Evolutionary conservation across 2,888 invertebrate species (phyloP).

Genomic region (Tinea pellionella): DNA sequence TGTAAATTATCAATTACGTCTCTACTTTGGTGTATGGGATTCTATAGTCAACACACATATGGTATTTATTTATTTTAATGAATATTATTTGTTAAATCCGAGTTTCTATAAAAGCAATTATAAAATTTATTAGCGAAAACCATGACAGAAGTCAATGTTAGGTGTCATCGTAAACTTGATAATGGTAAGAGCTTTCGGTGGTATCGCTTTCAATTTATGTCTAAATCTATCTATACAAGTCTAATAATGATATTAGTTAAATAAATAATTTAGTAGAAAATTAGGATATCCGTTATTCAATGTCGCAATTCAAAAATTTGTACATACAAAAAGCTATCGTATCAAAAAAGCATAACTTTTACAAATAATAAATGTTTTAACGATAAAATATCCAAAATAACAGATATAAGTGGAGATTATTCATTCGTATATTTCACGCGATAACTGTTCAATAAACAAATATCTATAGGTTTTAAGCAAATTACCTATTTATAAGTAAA

Average conservation of each 20-base stretch:
- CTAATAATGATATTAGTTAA: background rate
- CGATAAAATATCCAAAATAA: conserved; percentile 14
- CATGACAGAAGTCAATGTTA: background rate
- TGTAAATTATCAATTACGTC: too few relatives aligned
- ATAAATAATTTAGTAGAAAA: conserved; percentile 1
- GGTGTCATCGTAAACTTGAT: conserved; percentile 2
- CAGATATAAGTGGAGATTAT: conserved; percentile 31
- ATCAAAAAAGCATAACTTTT: conserved; percentile 3
- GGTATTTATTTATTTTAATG: too few relatives aligned
- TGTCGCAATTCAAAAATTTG: background rate
- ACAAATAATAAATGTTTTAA: conserved; percentile 5
- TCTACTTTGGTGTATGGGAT: too few relatives aligned
- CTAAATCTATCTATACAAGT: background rate
- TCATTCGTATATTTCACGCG: conserved; percentile 32
- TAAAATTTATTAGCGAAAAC: background rate
- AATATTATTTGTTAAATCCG: too few relatives aligned
- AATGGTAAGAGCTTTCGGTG: background rate
- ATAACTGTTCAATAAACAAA: conserved; percentile 51
- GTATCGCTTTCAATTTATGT: background rate
- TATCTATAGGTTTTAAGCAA: conserved; percentile 33
- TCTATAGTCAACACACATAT: too few relatives aligned
- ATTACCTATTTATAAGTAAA: conserved; percentile 51
- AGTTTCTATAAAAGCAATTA: background rate
- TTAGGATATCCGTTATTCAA: conserved; percentile 6
- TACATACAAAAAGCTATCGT: too few relatives aligned